Conservation (phyloP, 2,888 invertebrate genomes). For the Scrobipalpa costella region DNA sequence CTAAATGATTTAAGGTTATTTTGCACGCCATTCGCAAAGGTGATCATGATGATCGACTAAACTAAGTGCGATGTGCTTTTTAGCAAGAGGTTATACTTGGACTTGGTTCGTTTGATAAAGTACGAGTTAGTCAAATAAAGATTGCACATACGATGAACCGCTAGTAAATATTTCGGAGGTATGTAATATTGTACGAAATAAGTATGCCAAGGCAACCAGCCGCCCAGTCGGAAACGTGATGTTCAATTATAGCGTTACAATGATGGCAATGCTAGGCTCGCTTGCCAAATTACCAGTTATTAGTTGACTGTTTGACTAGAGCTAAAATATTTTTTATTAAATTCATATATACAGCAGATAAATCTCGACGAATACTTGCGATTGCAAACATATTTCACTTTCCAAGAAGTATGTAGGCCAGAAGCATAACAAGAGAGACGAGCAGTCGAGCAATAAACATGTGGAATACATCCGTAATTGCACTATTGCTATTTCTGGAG, state of each 20-base stretch:
- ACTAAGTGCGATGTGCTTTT: no score
- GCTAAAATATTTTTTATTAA: not conserved
- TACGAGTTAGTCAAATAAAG: conserved; percentile 28
- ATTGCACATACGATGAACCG: conserved; percentile 38
- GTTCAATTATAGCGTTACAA: conserved; percentile 64
- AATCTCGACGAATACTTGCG: not conserved
- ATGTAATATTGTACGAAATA: conserved; percentile 62
- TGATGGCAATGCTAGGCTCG: conserved; percentile 47
- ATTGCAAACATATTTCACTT: conserved; percentile 10
- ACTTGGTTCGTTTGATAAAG: not conserved
- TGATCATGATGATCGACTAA: not conserved
- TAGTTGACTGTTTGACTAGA: conserved; percentile 19
- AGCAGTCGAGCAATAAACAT: conserved; percentile 8
- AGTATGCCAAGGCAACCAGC: conserved; percentile 71
- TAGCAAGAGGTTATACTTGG: not conserved
- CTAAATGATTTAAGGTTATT: not conserved
- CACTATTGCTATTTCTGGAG: conserved; percentile 12
- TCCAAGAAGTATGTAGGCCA: conserved; percentile 23
- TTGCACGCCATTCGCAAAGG: not conserved
- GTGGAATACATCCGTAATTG: conserved; percentile 1
- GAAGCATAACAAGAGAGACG: not conserved
- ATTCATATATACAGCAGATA: not conserved
- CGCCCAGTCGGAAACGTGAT: conserved; percentile 68
- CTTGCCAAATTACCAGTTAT: conserved; percentile 51
- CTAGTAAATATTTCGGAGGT: conserved; percentile 45